Conservation (phyloP, 2,797 vertebrate genomes). For the Sebastes melanostomus region DNA sequence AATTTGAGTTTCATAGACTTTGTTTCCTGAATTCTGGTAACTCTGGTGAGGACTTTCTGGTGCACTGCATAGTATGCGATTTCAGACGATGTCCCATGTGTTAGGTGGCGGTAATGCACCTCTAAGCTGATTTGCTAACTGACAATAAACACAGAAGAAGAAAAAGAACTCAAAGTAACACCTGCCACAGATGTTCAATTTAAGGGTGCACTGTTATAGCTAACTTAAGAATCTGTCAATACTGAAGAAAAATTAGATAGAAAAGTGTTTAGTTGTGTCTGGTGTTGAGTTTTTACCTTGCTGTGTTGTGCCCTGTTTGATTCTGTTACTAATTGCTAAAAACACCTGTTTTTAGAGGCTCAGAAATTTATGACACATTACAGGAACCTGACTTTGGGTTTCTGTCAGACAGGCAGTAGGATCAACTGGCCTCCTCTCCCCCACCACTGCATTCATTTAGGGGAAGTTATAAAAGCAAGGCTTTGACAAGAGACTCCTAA, state of each 20-base stretch:
- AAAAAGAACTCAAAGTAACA: not conserved
- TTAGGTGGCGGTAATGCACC: too few relatives aligned
- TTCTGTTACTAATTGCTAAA: conserved; percentile 4
- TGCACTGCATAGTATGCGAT: too few relatives aligned
- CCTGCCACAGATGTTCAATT: not conserved
- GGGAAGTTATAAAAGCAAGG: conserved; percentile 61
- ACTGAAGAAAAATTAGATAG: not conserved
- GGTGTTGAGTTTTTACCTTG: not conserved
- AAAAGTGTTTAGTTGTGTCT: not conserved
- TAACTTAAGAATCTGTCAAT: not conserved
- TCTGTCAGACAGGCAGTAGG: not conserved
- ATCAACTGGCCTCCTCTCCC: conserved; percentile 3
- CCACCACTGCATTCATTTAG: conserved; percentile 37
- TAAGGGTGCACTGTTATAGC: not conserved
- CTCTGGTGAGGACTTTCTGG: too few relatives aligned
- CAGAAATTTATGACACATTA: not conserved
- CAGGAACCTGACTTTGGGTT: conserved; percentile 16
- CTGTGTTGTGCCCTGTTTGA: not conserved
- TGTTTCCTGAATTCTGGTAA: too few relatives aligned
- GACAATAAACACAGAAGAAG: too few relatives aligned
- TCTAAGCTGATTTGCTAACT: too few relatives aligned
- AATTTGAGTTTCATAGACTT: too few relatives aligned
- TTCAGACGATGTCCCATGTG: too few relatives aligned
- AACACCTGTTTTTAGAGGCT: not conserved
- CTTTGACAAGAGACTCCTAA: conserved; percentile 58